Percentiles rank a stretch among this genome's conserved stretches.
These are phyloP conservation scores for Muscicapa adusta DNA, from an alignment of 2,113 vertebrate genomes.

Conservation along the genomic window DNA sequence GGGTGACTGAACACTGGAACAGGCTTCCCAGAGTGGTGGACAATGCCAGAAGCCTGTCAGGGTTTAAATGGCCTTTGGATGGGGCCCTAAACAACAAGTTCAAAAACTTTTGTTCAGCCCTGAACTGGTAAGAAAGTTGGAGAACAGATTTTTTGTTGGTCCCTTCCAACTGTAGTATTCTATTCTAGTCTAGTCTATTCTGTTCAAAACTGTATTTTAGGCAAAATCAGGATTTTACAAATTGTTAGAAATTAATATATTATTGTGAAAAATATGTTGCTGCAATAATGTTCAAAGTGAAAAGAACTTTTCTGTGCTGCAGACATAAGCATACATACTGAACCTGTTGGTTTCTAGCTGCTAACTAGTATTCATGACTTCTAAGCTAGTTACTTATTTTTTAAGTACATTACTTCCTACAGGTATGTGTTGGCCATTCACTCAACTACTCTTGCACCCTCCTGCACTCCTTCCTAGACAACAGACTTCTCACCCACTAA, in stretches of 20 bases:
- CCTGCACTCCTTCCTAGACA: neutral
- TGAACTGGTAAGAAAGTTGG: neutral
- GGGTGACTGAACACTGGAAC: neutral
- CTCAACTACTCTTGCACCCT: neutral
- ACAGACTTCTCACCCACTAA: neutral
- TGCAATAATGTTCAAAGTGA: neutral
- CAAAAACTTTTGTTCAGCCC: neutral
- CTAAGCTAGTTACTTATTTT: neutral
- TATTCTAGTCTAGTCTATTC: neutral
- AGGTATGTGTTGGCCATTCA: neutral
- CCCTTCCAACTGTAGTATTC: neutral
- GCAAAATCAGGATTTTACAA: neutral
- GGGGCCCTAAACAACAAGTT: neutral
- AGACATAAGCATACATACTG: rapidly evolving
- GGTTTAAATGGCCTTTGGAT: neutral
- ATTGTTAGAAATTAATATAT: neutral
- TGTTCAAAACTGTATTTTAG: neutral
- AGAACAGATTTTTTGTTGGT: neutral
- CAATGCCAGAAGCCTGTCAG: neutral
- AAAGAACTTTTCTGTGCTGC: neutral
- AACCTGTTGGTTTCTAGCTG: neutral
- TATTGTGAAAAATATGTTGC: neutral
- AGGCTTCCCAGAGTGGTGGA: neutral
- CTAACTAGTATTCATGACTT: neutral
- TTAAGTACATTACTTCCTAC: neutral